Evolutionary conservation across 2,888 invertebrate species (phyloP).

Genomic region (Acrobasis consociella): DNA sequence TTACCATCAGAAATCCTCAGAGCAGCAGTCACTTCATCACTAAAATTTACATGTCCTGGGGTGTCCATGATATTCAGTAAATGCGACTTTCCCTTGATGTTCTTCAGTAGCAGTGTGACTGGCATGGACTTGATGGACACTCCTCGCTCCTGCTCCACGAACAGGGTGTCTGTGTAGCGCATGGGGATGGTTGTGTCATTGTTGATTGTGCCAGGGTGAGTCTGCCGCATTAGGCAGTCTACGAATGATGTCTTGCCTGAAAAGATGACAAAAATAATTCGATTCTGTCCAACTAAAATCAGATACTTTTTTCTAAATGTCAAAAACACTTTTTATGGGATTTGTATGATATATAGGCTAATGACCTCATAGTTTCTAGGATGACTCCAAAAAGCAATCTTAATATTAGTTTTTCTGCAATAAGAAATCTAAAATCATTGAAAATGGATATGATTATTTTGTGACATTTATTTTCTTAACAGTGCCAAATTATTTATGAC

Average conservation of each 20-base stretch:
- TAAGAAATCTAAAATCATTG: no score
- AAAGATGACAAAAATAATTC: constrained; percentile 32
- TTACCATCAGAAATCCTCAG: constrained; percentile 91
- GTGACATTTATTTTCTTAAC: no score
- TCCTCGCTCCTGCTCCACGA: constrained; percentile 98
- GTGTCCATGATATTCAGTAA: constrained; percentile 98
- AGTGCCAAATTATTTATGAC: no score
- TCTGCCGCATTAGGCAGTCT: constrained; percentile 97
- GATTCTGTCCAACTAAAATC: no score
- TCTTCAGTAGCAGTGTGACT: constrained; percentile 95
- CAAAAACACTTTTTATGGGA: no score
- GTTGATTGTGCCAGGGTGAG: constrained; percentile 93
- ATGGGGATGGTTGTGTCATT: constrained; percentile 90
- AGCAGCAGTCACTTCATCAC: constrained; percentile 99
- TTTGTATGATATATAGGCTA: no score
- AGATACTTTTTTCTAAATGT: no score
- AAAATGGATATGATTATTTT: no score
- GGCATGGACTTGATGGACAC: constrained; percentile 99
- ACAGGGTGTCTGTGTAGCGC: constrained; percentile 97
- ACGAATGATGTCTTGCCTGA: constrained; percentile 96
- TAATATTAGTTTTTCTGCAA: no score
- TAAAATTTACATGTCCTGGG: constrained; percentile 99
- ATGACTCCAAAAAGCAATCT: no score
- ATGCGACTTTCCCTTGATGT: constrained; percentile 97
- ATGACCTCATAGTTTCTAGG: no score